phyloP scores from a whole-genome alignment of 2,797 vertebrate species.

The Halcyon badia region DNA sequence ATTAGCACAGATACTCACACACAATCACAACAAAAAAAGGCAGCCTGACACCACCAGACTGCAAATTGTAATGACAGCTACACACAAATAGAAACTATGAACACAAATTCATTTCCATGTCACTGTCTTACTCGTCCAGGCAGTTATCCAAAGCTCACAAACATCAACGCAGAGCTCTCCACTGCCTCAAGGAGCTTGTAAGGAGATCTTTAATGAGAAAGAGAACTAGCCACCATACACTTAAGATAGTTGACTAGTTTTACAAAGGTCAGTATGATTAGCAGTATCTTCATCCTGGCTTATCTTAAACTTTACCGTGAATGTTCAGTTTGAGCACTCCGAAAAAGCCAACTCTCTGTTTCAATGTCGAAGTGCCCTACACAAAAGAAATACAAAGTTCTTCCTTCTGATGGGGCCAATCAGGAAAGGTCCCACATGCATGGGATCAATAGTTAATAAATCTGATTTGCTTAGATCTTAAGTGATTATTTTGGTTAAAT shows the following conservation, averaged over 20 bases:
- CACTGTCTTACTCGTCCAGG: neutral
- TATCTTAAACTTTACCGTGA: neutral
- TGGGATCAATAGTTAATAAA: neutral
- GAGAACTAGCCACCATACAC: neutral
- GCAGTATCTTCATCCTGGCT: neutral
- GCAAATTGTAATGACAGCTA: neutral
- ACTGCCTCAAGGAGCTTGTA: neutral
- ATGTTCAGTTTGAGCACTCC: neutral
- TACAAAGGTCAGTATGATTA: neutral
- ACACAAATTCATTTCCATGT: neutral
- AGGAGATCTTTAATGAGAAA: neutral
- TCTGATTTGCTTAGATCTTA: neutral
- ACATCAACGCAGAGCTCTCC: neutral
- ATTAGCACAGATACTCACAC: neutral
- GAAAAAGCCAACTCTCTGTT: neutral
- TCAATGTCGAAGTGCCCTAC: neutral
- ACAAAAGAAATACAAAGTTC: neutral
- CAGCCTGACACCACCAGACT: neutral
- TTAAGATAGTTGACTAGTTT: neutral
- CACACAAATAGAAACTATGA: neutral
- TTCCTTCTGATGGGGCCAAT: neutral
- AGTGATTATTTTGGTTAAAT: neutral
- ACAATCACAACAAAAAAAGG: neutral
- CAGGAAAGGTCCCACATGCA: neutral
- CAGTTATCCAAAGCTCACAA: neutral